Evolutionary conservation across 2,797 vertebrate genomes (phyloP), one percentile per base, ranked within the genome.

Genomic region (Mallotus villosus): DNA sequence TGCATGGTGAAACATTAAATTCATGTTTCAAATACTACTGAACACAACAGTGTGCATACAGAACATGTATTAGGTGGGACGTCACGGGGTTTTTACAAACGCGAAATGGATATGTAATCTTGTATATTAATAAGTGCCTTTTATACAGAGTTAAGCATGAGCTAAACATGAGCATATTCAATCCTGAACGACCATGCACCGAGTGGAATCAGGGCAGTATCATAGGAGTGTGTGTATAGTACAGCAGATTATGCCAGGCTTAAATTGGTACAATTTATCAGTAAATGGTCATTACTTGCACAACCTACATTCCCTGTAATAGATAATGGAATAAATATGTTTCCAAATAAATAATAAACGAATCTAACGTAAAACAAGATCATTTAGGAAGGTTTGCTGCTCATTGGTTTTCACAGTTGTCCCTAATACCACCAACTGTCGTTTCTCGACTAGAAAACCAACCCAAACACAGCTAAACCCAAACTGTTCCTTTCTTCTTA

Each of bases 301-400:
- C 73, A 46, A 46, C 41, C 68, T 83, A 74, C 81, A 81, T 74
- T 77, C 78, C 68, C 78, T 71, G 59, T 69, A 75, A 80, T 80
- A 79, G 87, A 71, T 84, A 87, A 79, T 71, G 16, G 85, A 90
- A 92, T 91, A 91, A 92, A 91, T 88, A 93, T 75, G 73, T 87
- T 72, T 90, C 91, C 90, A 90, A 91, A 91, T 90, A 90, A 86
- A 85, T 85, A 68, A 74, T 61, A 22, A 17, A 55, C 51, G 5
- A 55, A 17, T 7, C 19, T 72, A 72, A 79, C 71, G 71, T 79
- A 83, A 81, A 80, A 71, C 63, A 34, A 22, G 14, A 78, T 74
- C 74, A 73, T 81, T 77, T 85, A 83, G 73, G 75, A 87, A 82
- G 74, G 74, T 79, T 83, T 85, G 75, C 65, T 67, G 69, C 57